A percentile compares a stretch with the other conserved stretches of the same genome.
Conservation (phyloP, 2,888 invertebrate genomes). For the Syrista parreyssii region DNA sequence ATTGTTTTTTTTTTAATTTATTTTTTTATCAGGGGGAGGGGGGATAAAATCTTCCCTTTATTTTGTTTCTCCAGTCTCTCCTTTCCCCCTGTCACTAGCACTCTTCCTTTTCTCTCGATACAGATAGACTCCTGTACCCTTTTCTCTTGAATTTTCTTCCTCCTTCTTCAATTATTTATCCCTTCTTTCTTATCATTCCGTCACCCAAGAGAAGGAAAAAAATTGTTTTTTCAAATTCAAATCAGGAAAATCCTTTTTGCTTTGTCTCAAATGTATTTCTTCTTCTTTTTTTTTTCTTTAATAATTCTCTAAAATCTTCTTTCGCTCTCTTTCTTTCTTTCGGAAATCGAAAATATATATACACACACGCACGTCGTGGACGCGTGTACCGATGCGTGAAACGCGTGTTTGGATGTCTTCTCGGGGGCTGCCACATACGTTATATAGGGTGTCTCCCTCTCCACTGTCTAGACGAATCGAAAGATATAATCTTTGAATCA, state of each 20-base stretch:
- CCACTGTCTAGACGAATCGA: constrained; percentile 61
- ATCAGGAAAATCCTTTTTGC: background rate
- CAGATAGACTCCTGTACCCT: constrained; percentile 28
- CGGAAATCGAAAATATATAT: background rate
- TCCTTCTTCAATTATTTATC: background rate
- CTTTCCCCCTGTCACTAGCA: constrained; percentile 12
- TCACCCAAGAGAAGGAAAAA: background rate
- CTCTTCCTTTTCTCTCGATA: constrained; percentile 8
- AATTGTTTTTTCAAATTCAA: too few species aligned
- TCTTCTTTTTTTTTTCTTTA: too few species aligned
- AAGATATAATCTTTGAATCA: constrained; percentile 63
- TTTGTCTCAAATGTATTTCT: background rate
- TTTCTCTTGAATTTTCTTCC: constrained; percentile 22
- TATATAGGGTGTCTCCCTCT: constrained; percentile 61
- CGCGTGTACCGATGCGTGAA: constrained; percentile 12
- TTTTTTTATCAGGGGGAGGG: background rate
- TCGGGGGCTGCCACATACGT: constrained; percentile 45
- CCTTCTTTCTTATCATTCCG: background rate
- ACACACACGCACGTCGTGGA: background rate
- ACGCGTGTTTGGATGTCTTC: constrained; percentile 44
- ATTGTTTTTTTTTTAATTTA: constrained; percentile 25
- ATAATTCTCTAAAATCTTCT: background rate
- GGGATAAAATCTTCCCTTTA: background rate
- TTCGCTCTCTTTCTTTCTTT: background rate
- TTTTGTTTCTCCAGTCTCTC: constrained; percentile 3